A percentile compares a stretch with the other conserved stretches of the same genome.
Evolutionary conservation across 2,888 invertebrate species (phyloP).

Genomic region (Lutraria lutraria): DNA sequence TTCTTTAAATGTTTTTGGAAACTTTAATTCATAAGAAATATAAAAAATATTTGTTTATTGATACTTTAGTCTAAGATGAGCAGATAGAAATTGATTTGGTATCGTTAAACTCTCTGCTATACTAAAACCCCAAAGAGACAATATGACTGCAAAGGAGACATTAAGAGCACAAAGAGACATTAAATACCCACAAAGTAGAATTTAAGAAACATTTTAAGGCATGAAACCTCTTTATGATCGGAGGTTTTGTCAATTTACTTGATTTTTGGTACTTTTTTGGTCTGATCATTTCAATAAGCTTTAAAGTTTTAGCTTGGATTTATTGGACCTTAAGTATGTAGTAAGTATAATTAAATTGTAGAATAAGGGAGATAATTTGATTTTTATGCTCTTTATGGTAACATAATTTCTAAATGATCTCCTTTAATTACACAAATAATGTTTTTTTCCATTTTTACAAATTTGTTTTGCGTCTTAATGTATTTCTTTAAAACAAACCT

Average conservation of each 20-base stretch:
- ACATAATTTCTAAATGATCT: no score
- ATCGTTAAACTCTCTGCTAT: neutral
- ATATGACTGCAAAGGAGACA: slow-evolving; percentile 13
- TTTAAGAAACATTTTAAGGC: slow-evolving; percentile 12
- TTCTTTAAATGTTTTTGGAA: neutral
- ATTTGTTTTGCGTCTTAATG: no score
- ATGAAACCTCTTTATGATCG: neutral
- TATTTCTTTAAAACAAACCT: no score
- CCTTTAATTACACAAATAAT: no score
- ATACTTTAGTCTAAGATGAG: neutral
- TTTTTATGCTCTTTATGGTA: neutral
- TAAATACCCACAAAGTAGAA: neutral
- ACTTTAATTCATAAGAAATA: neutral
- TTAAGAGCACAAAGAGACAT: neutral
- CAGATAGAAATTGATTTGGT: neutral
- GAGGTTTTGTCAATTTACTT: neutral
- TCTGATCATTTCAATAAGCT: neutral
- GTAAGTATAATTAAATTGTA: neutral
- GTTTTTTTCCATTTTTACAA: no score
- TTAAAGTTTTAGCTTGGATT: neutral
- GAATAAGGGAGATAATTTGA: neutral
- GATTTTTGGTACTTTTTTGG: neutral
- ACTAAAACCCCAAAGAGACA: neutral
- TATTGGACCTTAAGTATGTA: neutral
- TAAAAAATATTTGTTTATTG: neutral